Evolutionary conservation across 2,888 invertebrate species (phyloP).

Genomic region (Dascillus cervinus): DNA sequence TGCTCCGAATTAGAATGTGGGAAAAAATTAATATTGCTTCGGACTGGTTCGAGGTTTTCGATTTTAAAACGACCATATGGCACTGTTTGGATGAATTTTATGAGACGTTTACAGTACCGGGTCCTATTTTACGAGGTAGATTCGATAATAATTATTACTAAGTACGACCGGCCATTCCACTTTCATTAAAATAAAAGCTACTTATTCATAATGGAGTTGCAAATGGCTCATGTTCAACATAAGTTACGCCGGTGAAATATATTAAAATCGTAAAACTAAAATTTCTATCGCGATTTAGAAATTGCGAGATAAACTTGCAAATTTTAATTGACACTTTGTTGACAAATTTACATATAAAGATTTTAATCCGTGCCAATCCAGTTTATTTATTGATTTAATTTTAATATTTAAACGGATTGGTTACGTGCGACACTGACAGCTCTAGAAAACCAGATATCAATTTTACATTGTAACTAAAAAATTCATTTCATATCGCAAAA

Average conservation of each 20-base stretch:
- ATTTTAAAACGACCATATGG: conserved; percentile 13
- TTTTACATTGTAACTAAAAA: too few species aligned
- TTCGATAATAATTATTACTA: conserved; percentile 11
- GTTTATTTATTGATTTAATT: conserved; percentile 15
- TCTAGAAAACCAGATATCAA: too few species aligned
- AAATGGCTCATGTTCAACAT: too few species aligned
- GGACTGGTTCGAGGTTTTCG: too few species aligned
- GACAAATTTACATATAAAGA: conserved; percentile 16
- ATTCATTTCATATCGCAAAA: too few species aligned
- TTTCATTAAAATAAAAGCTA: conserved; percentile 16
- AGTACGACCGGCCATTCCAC: conserved; percentile 11
- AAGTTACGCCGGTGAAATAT: too few species aligned
- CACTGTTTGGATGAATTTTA: conserved; percentile 6
- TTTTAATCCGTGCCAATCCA: conserved; percentile 13
- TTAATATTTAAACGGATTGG: conserved; percentile 13
- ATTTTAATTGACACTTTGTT: conserved; percentile 11
- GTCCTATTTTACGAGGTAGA: conserved; percentile 8
- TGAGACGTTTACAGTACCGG: conserved; percentile 8
- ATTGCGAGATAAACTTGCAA: too few species aligned
- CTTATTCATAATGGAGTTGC: too few species aligned
- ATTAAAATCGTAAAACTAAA: too few species aligned
- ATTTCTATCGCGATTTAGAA: too few species aligned
- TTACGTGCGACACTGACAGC: conserved; percentile 5
- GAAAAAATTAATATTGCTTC: too few species aligned
- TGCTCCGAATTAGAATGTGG: too few species aligned